Evolutionary conservation across 2,797 vertebrate genomes (phyloP).

Genomic region (Diglossa cyanea): DNA sequence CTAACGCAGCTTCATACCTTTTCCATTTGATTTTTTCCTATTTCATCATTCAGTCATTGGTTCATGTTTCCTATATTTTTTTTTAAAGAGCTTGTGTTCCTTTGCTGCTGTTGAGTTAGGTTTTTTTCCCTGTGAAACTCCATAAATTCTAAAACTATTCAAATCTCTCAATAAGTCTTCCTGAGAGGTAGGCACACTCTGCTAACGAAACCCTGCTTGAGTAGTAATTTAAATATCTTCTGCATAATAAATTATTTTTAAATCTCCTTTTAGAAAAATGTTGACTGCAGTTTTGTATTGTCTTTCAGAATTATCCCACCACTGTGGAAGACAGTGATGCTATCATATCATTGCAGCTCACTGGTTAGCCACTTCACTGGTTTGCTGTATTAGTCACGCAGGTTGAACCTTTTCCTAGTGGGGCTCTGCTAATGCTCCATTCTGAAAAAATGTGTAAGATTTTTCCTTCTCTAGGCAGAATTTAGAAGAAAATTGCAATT

Average conservation of each 20-base stretch:
- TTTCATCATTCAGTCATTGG: background rate
- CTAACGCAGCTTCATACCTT: background rate
- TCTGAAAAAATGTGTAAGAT: background rate
- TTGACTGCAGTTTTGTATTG: background rate
- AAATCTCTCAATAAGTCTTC: background rate
- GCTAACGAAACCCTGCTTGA: accelerated
- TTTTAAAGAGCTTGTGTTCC: background rate
- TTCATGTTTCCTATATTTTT: background rate
- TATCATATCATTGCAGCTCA: background rate
- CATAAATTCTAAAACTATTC: background rate
- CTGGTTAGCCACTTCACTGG: background rate
- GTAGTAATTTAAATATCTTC: background rate
- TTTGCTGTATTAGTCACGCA: accelerated
- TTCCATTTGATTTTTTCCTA: background rate
- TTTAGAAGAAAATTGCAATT: background rate
- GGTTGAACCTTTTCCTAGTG: background rate
- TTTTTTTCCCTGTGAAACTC: background rate
- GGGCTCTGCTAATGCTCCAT: background rate
- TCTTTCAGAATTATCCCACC: background rate
- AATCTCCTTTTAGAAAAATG: background rate
- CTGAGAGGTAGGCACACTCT: background rate
- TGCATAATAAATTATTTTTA: background rate
- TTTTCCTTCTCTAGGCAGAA: background rate
- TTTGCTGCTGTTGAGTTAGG: background rate
- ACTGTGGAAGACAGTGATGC: accelerated